These are phyloP conservation scores for Cavia aperea DNA, from an alignment of 2,113 vertebrate species.

Conservation along the genomic window DNA sequence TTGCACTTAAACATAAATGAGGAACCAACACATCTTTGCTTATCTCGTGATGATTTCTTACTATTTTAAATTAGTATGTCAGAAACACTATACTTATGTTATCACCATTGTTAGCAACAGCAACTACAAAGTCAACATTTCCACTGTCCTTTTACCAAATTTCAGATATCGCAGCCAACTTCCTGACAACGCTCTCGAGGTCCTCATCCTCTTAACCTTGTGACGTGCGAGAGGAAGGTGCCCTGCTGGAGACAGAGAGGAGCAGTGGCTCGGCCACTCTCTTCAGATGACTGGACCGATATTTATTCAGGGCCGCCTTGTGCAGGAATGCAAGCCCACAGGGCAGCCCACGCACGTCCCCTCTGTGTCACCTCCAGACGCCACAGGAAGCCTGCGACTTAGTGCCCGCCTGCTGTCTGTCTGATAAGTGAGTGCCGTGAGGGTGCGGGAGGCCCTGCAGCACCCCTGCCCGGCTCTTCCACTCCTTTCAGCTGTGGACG, in stretches of 20 bases:
- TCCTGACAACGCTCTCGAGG: not conserved
- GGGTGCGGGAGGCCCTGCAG: too few relatives aligned
- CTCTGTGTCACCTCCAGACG: not conserved
- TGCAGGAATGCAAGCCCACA: not conserved
- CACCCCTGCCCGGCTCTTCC: not conserved
- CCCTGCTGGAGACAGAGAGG: not conserved
- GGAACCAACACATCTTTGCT: not conserved
- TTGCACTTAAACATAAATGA: constrained; percentile 1
- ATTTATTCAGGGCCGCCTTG: not conserved
- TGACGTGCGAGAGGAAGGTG: not conserved
- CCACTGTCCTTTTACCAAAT: not conserved
- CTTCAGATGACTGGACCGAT: not conserved
- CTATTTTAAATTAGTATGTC: not conserved
- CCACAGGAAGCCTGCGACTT: rapidly evolving
- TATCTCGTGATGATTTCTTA: not conserved
- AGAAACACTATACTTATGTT: not conserved
- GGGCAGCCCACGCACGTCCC: not conserved
- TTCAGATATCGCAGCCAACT: not conserved
- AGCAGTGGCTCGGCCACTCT: not conserved
- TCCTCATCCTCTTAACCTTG: not conserved
- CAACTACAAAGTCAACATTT: not conserved
- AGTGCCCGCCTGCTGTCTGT: not conserved
- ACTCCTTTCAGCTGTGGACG: not conserved
- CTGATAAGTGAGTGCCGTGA: not conserved
- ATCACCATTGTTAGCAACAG: not conserved